These are phyloP conservation scores for Aphaenogaster rudis DNA, from an alignment of 1,140 invertebrate species.

Conservation along the genomic window DNA sequence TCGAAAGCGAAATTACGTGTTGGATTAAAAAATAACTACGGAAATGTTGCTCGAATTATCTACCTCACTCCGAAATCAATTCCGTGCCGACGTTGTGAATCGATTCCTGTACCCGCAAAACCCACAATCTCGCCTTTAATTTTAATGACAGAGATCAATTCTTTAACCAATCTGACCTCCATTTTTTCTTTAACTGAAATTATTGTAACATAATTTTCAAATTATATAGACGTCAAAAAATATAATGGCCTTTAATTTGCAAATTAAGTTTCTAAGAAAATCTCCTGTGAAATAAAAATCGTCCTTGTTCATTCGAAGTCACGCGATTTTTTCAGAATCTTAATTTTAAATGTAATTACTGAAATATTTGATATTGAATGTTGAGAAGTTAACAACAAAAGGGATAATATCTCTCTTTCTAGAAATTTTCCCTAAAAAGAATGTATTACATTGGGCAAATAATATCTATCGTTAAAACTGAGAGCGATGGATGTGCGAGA, in stretches of 20 bases:
- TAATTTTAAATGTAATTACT: background rate
- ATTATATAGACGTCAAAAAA: background rate
- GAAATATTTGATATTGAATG: background rate
- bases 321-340: background rate
- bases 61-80: background rate
- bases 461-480: conserved; percentile 2
- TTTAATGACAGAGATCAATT: background rate
- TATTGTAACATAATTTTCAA: background rate
- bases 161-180: background rate
- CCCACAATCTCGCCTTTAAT: background rate
- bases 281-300: background rate
- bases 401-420: background rate
- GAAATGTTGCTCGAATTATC: background rate
- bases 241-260: background rate
- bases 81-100: background rate
- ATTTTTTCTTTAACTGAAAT: background rate
- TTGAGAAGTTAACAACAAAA: background rate
- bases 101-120: background rate
- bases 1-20: background rate
- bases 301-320: background rate
- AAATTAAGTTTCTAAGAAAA: background rate
- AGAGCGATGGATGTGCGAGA: background rate
- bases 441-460: background rate
- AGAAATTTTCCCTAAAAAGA: background rate
- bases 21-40: background rate